Evolutionary conservation across 2,888 invertebrate genomes (phyloP), one percentile per base, ranked within the genome.

Genomic region (Drosophila neotestacea): DNA sequence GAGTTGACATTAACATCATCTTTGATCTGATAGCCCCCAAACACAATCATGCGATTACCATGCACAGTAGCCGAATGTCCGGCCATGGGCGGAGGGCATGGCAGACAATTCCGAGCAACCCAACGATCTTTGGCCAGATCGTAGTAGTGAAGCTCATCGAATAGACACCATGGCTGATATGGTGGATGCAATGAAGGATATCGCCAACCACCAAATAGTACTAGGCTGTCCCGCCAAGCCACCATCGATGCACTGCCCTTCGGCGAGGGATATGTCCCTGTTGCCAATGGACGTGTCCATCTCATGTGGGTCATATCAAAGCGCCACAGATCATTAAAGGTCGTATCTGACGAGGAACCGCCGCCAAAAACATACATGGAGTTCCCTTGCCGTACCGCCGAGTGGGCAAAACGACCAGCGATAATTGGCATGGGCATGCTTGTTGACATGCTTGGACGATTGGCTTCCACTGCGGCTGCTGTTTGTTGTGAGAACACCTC

Each of bases 311-410:
- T 96, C 70, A 99, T 94, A 93, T 99, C 97, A 92, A 99, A 95
- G 74, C 95, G 94, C 99, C 99, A 99, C 36, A 99, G 94, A 93
- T 99, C 99, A 93, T 99, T 99, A 90, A 98, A 98, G 11, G 99
- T 97, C 22, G 99, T 98, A 88, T 96, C 96, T 60, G 97, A 96
- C 39, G 97, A 96, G 10, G 98, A 98, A 86, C 98, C 98, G 6
- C 99, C 99, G 36, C 99, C 99, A 94, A 99, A 98, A 50, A 99
- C 95, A 91, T 97, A 99, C 96, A 99, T 97, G 4, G 95, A 96
- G 92, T 97, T 96, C 72, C 95, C 95, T 90, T 96, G 94, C 48
- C 96, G 94, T 89, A 97, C 97, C 39, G 98, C 96, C 68, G 97
- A 96, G 94, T 98, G 98, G 0, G 98, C 98, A 93, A 98, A 98